Base-by-base conservation (phyloP, 2,888 invertebrate genomes). In the Sicus ferrugineus region DNA sequence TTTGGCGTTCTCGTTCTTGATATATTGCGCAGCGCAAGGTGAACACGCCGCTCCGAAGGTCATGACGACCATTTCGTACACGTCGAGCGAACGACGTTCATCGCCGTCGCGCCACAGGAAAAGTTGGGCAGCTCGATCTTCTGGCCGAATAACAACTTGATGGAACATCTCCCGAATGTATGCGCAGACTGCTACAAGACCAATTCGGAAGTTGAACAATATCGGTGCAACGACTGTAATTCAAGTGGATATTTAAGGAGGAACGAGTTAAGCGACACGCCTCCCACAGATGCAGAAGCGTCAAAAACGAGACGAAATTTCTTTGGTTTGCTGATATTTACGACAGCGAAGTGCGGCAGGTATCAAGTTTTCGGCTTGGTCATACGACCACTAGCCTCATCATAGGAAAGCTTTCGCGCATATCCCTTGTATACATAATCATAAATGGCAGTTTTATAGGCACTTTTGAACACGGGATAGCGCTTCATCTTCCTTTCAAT, bases 191-290 rank as follows among this genome's bases (percentile, higher is more conserved):
- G 78, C 83, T 5, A 81, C 70, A 54, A 65, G 73, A 23, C 77
- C 70, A 72, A 80, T 78, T 19, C 84, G 71, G 72, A 85, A 84
- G 2, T 81, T 75, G 70, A 81, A 74, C 38, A 84, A 70, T 0
- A 83, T 78, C 0, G 81, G 80, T 2, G 71, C 52, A 85, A 69
- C 5, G 80, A 75, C 11, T 74, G 72, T 3, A 80, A 74, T 2
- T 81, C 69, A 46, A 82, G 81, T 0, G 83, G 81, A 0, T 82
- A 82, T 26, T 75, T 73, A 9, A 74, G 21, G 16, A 72, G 67
- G 1, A 71, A 62, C 1, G 56, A 50, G 42, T 74, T 75, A 2
- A 75, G 54, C 3, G 74, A 76, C 3, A 72, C 65, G 1, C 79
- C 79, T 11, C 76, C 38, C 16, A 66, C 72, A 26, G 71, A 75